Evolutionary conservation across 2,113 vertebrate species (phyloP).

Genomic region (Pogona vitticeps): DNA sequence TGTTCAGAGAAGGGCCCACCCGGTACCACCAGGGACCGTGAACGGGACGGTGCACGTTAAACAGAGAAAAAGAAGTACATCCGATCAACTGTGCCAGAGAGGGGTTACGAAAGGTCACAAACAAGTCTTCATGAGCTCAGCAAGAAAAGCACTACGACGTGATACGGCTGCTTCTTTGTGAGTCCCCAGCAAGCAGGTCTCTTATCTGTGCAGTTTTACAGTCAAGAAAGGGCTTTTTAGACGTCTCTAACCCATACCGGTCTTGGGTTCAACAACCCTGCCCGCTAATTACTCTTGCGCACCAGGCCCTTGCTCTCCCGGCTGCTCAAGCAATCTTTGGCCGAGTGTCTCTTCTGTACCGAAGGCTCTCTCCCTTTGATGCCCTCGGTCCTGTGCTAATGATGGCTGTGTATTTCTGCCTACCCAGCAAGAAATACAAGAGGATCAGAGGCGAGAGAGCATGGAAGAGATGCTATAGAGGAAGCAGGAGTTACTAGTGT

Average conservation of each 20-base stretch:
- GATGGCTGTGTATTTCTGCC: not conserved
- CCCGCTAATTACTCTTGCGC: not conserved
- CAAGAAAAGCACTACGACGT: no score
- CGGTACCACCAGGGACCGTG: no score
- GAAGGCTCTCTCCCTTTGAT: not conserved
- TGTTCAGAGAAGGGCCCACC: constrained; percentile 18
- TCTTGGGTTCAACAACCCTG: not conserved
- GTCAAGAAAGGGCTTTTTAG: not conserved
- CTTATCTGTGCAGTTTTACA: not conserved
- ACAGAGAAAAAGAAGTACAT: not conserved
- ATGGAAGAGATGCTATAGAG: not conserved
- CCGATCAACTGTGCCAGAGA: not conserved
- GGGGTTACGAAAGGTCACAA: not conserved
- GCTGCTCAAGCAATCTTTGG: not conserved
- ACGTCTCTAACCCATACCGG: not conserved
- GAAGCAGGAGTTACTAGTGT: not conserved
- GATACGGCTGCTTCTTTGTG: not conserved
- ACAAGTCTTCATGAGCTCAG: not conserved
- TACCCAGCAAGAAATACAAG: not conserved
- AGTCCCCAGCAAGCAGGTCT: not conserved
- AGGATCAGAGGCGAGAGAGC: not conserved
- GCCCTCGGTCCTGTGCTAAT: not conserved
- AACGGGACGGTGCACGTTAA: not conserved
- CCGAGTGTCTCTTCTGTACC: not conserved
- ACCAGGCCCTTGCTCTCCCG: not conserved